These are phyloP conservation scores for Sardina pilchardus DNA, from an alignment of 2,113 vertebrate genomes.

Conservation along the genomic window DNA sequence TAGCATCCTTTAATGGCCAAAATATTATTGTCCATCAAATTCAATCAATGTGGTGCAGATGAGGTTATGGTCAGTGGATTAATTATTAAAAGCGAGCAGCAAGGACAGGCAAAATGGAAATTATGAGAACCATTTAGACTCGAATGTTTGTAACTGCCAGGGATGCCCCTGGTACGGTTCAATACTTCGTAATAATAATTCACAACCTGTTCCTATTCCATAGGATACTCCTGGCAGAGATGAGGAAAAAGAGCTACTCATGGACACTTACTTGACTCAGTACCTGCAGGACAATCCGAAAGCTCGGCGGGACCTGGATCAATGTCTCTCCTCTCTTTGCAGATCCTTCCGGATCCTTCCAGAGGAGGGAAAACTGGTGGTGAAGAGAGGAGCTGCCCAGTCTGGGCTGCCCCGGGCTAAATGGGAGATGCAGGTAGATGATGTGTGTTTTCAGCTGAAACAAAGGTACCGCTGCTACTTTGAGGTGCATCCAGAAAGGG, in stretches of 20 bases:
- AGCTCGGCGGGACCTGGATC: constrained; percentile 36
- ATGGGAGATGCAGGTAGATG: constrained; percentile 52
- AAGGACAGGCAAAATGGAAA: too few species aligned
- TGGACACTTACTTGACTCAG: constrained; percentile 47
- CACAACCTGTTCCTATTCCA: not conserved
- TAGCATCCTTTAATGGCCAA: too few species aligned
- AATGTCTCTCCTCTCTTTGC: constrained; percentile 43
- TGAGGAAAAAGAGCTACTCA: not conserved
- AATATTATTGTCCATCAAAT: too few species aligned
- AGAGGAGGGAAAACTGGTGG: constrained; percentile 48
- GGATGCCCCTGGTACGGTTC: too few species aligned
- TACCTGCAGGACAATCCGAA: constrained; percentile 56
- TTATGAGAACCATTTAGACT: too few species aligned
- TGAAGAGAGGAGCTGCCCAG: constrained; percentile 44
- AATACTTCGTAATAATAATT: not conserved
- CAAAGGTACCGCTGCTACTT: constrained; percentile 46
- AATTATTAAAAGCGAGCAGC: too few species aligned
- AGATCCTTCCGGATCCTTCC: constrained; percentile 44
- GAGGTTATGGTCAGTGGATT: too few species aligned
- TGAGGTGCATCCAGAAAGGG: constrained; percentile 37
- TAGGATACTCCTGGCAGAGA: not conserved
- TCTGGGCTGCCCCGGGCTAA: constrained; percentile 27
- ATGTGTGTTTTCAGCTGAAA: constrained; percentile 19
- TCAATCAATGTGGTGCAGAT: too few species aligned
- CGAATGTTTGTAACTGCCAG: too few species aligned